Conservation (phyloP, 2,797 vertebrate genomes). For the Etheostoma perlongum region DNA sequence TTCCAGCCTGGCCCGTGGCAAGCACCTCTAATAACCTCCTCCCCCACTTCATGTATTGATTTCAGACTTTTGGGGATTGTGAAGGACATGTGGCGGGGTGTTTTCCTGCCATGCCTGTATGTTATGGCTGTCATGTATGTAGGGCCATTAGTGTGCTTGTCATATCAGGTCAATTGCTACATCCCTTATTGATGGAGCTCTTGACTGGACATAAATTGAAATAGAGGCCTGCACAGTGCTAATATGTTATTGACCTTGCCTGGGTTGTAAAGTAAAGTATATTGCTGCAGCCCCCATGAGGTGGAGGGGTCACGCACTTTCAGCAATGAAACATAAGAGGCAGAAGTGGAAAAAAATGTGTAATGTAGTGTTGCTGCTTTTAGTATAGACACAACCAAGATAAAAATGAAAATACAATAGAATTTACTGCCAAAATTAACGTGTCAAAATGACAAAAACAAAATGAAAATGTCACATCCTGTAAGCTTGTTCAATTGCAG, state of each 20-base stretch:
- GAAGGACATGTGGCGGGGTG: conserved; percentile 35
- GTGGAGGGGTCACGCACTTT: not conserved
- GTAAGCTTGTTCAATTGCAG: conserved; percentile 14
- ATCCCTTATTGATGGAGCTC: conserved; percentile 63
- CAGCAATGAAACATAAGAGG: conserved; percentile 3
- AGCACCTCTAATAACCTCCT: conserved; percentile 27
- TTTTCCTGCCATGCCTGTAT: conserved; percentile 34
- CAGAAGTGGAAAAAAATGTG: not conserved
- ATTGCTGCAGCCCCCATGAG: not conserved
- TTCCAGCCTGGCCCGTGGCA: conserved; percentile 1
- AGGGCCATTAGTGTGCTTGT: conserved; percentile 48
- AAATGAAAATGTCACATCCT: not conserved
- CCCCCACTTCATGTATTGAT: conserved; percentile 60
- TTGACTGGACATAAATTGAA: conserved; percentile 60
- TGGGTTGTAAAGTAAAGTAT: conserved; percentile 22
- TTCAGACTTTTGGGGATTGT: conserved; percentile 47
- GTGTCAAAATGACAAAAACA: not conserved
- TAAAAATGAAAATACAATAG: not conserved
- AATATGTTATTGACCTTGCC: conserved; percentile 51
- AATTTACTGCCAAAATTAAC: not conserved
- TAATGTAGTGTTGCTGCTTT: not conserved
- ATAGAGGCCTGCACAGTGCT: conserved; percentile 35
- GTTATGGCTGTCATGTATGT: conserved; percentile 59
- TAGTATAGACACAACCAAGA: not conserved
- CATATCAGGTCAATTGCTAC: conserved; percentile 46